Percentiles rank a stretch among this genome's conserved stretches.
Conservation (phyloP, 2,888 invertebrate genomes). For the Callimorpha dominula region DNA sequence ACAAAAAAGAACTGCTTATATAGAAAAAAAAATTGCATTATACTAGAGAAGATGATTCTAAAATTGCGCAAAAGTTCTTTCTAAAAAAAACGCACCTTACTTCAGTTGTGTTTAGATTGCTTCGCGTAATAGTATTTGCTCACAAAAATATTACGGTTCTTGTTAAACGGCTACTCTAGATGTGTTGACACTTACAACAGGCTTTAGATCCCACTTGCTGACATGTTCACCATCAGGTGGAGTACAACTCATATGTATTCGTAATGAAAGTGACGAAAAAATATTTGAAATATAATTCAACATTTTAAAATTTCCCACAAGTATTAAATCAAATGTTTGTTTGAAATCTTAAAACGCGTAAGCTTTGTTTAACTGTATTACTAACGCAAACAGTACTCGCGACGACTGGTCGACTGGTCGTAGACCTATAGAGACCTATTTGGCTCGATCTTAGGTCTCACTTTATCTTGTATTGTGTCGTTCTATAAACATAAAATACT, state of each 20-base stretch:
- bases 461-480: slow-evolving; percentile 13
- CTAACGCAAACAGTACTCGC: slow-evolving; percentile 22
- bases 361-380: slow-evolving; percentile 50
- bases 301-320: not conserved
- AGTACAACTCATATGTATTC: not conserved
- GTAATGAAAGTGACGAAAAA: not conserved
- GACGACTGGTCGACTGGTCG: slow-evolving; percentile 29
- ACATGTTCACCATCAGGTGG: not conserved
- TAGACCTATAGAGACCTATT: slow-evolving; percentile 29
- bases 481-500: not conserved
- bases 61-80: too few species aligned
- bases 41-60: not conserved
- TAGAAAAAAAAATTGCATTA: not conserved
- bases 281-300: not conserved
- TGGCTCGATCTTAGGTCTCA: slow-evolving; percentile 30
- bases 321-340: not conserved
- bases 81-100: not conserved
- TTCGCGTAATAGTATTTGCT: not conserved
- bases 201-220: not conserved
- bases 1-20: not conserved
- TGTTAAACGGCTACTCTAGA: not conserved
- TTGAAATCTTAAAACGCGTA: slow-evolving; percentile 23
- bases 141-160: not conserved
- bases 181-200: not conserved
- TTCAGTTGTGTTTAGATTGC: not conserved